phyloP scores from a whole-genome alignment of 2,113 vertebrate species.

The Myiagra hebetior region DNA sequence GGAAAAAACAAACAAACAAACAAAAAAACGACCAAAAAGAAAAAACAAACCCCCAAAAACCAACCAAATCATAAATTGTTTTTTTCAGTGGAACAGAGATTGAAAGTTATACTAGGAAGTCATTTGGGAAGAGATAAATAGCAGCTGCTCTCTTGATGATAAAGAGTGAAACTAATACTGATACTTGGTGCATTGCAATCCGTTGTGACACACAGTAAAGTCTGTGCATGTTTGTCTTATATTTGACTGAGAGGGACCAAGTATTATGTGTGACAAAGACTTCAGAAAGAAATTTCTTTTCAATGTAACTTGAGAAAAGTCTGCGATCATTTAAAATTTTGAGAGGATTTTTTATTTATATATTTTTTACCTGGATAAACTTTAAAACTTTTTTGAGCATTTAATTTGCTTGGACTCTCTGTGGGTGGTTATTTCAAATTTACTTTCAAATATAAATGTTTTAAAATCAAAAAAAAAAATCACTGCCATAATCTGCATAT shows the following conservation, averaged over 20 bases:
- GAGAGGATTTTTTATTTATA: not conserved
- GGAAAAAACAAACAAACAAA: not conserved
- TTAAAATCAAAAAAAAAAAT: not conserved
- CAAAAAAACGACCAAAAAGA: not conserved
- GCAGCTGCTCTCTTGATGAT: conserved; percentile 18
- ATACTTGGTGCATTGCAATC: not conserved
- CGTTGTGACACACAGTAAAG: not conserved
- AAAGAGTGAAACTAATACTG: conserved; percentile 11
- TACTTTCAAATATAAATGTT: not conserved
- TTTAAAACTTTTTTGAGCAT: not conserved
- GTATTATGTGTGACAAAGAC: not conserved
- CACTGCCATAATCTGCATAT: not conserved
- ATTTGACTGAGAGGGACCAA: not conserved
- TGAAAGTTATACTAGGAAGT: conserved; percentile 7
- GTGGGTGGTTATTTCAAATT: not conserved
- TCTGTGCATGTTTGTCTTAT: not conserved
- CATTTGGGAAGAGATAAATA: conserved; percentile 38
- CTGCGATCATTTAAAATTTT: not conserved
- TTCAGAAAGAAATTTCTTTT: not conserved
- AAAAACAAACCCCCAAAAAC: not conserved
- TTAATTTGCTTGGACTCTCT: not conserved
- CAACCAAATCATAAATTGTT: not conserved
- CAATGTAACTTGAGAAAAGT: not conserved
- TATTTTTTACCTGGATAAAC: not conserved
- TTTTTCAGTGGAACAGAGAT: not conserved